phyloP scores from a whole-genome alignment of 2,113 vertebrate genomes.

The Oncorhynchus mykiss region DNA sequence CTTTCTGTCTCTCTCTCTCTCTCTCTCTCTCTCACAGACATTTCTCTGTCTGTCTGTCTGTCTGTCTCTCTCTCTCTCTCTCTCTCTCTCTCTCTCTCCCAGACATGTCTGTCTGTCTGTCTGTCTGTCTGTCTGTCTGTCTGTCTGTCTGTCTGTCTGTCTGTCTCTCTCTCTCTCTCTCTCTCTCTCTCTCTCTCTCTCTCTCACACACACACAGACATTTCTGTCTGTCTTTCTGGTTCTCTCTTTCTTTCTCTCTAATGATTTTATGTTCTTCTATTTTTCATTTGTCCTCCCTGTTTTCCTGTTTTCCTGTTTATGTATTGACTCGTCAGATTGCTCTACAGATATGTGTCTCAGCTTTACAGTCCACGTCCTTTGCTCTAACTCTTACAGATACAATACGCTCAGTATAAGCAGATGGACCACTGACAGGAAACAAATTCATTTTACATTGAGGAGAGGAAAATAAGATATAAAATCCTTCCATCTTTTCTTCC shows the following conservation, averaged over 20 bases:
- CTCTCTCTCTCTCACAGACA: no score
- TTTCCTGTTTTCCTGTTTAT: no score
- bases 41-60: no score
- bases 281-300: background rate
- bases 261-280: background rate
- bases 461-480: slow-evolving; percentile 47
- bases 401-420: background rate
- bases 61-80: no score
- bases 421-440: slow-evolving; percentile 24
- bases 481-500: slow-evolving; percentile 19
- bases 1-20: background rate
- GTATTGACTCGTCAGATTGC: background rate
- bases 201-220: no score
- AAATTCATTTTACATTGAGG: slow-evolving; percentile 44
- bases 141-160: background rate
- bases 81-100: no score
- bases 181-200: no score
- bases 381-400: background rate
- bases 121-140: no score
- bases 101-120: no score
- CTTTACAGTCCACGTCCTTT: slow-evolving; percentile 11
- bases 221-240: background rate
- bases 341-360: slow-evolving; percentile 10
- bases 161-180: background rate
- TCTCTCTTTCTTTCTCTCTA: background rate